Percentiles rank a stretch among this genome's conserved stretches.
Evolutionary conservation across 2,113 vertebrate genomes (phyloP).

Genomic region (Aptenodytes forsteri): DNA sequence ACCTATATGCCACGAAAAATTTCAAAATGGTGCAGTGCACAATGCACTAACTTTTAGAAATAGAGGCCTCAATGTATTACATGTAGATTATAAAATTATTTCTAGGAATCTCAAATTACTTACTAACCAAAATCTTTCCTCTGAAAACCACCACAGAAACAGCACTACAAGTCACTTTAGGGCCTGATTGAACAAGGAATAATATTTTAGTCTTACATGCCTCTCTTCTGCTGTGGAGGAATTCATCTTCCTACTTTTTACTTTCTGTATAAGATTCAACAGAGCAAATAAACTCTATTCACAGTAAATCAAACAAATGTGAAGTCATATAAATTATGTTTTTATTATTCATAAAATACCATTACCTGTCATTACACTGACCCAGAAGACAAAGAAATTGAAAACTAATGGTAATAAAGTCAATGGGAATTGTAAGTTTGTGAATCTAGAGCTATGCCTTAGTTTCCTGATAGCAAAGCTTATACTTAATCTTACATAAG

Average conservation of each 20-base stretch:
- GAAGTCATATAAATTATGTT: not conserved
- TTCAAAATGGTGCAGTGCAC: not conserved
- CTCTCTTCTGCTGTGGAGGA: not conserved
- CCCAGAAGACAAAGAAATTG: not conserved
- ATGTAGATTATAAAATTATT: not conserved
- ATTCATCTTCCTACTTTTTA: not conserved
- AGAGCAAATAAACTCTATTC: not conserved
- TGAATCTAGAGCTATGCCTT: not conserved
- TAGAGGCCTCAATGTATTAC: not conserved
- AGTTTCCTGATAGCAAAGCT: not conserved
- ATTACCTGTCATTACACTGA: not conserved
- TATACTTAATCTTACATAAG: not conserved
- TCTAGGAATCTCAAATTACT: not conserved
- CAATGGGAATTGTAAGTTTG: not conserved
- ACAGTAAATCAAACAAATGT: not conserved
- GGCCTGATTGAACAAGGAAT: not conserved
- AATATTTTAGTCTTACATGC: not conserved
- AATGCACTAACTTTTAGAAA: not conserved
- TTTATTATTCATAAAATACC: not conserved
- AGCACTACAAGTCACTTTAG: not conserved
- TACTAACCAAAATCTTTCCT: not conserved
- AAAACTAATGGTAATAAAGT: not conserved
- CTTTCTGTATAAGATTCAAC: not conserved
- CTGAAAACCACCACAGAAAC: not conserved
- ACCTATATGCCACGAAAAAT: not conserved